A percentile compares a stretch with the other conserved stretches of the same genome.
These are phyloP conservation scores for Lemur catta DNA, from an alignment of 2,797 vertebrate genomes.

Conservation along the genomic window DNA sequence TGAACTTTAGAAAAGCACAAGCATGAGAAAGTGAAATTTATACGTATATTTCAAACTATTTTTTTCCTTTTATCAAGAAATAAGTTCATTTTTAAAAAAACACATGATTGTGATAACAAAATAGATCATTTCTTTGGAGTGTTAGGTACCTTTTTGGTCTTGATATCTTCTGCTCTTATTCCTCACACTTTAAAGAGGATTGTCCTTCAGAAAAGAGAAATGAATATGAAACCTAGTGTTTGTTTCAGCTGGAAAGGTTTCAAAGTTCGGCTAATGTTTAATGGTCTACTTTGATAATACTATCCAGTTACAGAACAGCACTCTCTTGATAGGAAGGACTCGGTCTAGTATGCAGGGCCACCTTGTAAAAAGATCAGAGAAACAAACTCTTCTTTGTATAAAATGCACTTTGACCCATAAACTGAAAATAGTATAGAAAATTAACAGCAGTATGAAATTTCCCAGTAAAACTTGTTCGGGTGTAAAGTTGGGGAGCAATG, in stretches of 20 bases:
- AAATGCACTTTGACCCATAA: constrained; percentile 50
- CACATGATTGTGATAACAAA: not conserved
- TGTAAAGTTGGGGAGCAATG: not conserved
- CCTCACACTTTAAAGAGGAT: constrained; percentile 40
- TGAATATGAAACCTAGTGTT: constrained; percentile 69
- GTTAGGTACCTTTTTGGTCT: constrained; percentile 29
- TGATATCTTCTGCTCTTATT: constrained; percentile 4
- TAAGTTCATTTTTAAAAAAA: not conserved
- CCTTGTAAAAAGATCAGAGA: constrained; percentile 48
- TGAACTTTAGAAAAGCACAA: not conserved
- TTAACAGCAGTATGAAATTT: constrained; percentile 27
- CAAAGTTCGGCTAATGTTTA: constrained; percentile 75
- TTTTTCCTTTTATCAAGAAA: not conserved
- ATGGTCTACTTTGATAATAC: constrained; percentile 73
- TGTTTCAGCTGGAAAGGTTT: constrained; percentile 75
- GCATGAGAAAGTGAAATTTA: not conserved
- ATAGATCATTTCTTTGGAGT: not conserved
- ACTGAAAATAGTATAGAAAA: constrained; percentile 56
- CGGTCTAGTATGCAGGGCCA: not conserved
- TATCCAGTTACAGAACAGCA: constrained; percentile 65
- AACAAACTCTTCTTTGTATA: constrained; percentile 52
- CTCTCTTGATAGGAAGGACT: constrained; percentile 53
- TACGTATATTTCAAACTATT: not conserved
- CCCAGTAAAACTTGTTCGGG: constrained; percentile 46
- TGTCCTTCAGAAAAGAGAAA: constrained; percentile 71